Evolutionary conservation across 92 coral and sea anemone species (phyloP).

Genomic region (Epizoanthus ramosus): DNA sequence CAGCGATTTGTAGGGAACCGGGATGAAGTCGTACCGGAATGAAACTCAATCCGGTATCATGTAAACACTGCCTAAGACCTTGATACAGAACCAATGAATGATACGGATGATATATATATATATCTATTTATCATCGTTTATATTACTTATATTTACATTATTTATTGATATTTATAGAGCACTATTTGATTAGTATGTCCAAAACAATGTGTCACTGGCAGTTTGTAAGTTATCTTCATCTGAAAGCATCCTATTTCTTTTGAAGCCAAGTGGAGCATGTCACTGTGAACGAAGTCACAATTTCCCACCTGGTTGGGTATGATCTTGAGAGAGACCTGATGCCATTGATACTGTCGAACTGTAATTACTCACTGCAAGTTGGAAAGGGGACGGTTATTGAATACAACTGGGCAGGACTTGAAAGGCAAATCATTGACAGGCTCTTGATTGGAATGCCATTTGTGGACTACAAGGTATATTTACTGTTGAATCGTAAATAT

Average conservation of each 20-base stretch:
- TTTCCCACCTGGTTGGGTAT: constrained; percentile 70
- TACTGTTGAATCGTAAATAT: not conserved
- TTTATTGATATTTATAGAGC: no score
- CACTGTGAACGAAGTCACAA: constrained; percentile 55
- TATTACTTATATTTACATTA: no score
- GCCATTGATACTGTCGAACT: constrained; percentile 74
- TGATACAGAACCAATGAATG: no score
- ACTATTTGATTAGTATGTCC: no score
- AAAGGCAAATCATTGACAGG: constrained; percentile 84
- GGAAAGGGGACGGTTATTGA: constrained; percentile 78
- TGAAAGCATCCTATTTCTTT: not conserved
- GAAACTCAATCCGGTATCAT: no score
- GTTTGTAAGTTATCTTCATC: no score
- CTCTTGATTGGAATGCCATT: constrained; percentile 73
- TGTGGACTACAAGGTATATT: constrained; percentile 66
- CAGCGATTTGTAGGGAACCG: no score
- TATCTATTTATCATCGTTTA: no score
- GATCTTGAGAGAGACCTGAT: constrained; percentile 75
- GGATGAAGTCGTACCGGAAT: no score
- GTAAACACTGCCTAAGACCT: no score
- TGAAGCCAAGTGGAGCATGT: constrained; percentile 63
- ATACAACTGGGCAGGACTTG: constrained; percentile 83
- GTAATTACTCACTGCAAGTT: constrained; percentile 81
- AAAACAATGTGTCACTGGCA: no score
- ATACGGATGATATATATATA: no score